Base-by-base conservation (phyloP, 2,797 vertebrate genomes). In the Trematomus bernacchii region DNA sequence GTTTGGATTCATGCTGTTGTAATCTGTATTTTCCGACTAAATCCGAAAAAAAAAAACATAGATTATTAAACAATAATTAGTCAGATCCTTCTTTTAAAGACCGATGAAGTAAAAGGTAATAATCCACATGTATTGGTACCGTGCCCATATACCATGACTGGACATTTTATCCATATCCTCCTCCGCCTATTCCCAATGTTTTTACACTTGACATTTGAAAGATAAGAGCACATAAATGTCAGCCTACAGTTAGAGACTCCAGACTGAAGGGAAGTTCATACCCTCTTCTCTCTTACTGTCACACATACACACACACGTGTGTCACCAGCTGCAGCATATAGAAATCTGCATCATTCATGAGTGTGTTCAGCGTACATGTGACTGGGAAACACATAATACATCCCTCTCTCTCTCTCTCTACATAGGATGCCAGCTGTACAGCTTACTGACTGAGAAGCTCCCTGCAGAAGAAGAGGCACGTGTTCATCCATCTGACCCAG, bases 401-500 rank as follows among this genome's bases (percentile, higher is more conserved):
- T 33, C 33, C 2, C 33, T 37, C 33, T 37, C 6, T 37, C 33
- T 37, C 6, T 37, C 60, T 71, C 60, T 68, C 63, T 19, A 63
- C 37, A 65, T 72, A 84, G 76, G 78, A 90, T 82, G 87, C 87
- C 86, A 89, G 84, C 83, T 90, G 83, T 77, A 87, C 72, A 71
- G 87, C 83, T 70, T 70, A 58, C 76, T 68, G 60, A 81, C 69
- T 79, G 81, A 73, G 89, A 75, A 70, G 83, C 83, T 86, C 83
- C 83, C 86, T 80, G 83, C 82, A 90, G 86, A 83, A 87, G 85
- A 84, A 71, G 71, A 70, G 70, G 91, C 94, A 94, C 91, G 89
- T 94, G 93, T 83, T 77, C 88, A 68, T 87, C 84, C 91, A 93
- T 93, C 91, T 94, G 93, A 94, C 90, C 78, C 47, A 7, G 76